A percentile compares a stretch with the other conserved stretches of the same genome.
Conservation (phyloP, 2,888 invertebrate species). For the Cantharis lateralis region DNA sequence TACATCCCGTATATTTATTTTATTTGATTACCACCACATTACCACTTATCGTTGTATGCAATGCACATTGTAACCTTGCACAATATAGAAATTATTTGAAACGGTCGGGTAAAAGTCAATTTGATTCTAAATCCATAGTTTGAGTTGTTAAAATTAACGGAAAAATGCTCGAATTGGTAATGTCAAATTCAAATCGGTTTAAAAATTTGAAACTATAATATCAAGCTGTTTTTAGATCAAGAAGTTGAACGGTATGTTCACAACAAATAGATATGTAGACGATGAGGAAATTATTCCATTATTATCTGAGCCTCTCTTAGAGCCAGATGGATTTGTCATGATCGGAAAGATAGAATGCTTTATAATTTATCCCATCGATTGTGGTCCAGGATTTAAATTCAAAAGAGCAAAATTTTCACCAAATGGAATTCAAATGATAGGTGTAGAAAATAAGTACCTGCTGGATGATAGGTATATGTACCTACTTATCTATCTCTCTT, state of each 20-base stretch:
- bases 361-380: background rate
- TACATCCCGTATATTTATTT: background rate
- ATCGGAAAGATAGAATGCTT: background rate
- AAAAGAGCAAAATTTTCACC: background rate
- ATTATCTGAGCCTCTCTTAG: fast-evolving
- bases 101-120: background rate
- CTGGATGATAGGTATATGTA: background rate
- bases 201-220: background rate
- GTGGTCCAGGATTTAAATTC: background rate
- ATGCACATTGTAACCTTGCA: background rate
- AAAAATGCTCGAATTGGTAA: background rate
- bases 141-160: background rate
- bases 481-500: background rate
- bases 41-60: background rate
- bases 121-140: no score
- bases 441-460: background rate
- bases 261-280: background rate
- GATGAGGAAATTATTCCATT: background rate
- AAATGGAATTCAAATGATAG: background rate
- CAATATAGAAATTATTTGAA: background rate
- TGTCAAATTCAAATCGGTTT: background rate
- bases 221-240: background rate
- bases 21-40: no score
- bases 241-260: background rate
- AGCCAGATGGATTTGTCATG: fast-evolving